Conservation (phyloP, 2,113 vertebrate species). For the Pomatostomus ruficeps region DNA sequence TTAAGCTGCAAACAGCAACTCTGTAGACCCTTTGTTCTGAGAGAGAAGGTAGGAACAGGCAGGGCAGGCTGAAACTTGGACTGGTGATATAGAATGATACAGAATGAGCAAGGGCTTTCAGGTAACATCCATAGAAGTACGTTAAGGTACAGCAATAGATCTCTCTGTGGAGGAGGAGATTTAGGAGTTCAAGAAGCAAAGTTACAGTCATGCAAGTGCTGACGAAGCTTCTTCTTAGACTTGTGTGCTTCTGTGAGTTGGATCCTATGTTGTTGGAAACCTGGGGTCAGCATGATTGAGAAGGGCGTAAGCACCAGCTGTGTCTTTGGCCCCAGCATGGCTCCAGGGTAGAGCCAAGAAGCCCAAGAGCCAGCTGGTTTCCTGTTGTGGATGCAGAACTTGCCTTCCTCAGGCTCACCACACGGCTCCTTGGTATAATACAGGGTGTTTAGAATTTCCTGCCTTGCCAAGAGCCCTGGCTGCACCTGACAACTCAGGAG, state of each 20-base stretch:
- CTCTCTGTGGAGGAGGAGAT: not conserved
- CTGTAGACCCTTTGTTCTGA: not conserved
- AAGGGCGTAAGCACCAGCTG: not conserved
- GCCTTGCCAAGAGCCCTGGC: not conserved
- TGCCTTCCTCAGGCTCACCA: not conserved
- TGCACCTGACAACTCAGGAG: not conserved
- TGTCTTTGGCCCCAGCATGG: not conserved
- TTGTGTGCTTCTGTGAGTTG: accelerated
- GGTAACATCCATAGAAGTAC: not conserved
- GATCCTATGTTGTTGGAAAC: not conserved
- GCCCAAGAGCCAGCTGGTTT: not conserved
- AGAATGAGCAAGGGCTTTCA: not conserved
- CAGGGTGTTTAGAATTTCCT: not conserved
- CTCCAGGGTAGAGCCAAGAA: not conserved
- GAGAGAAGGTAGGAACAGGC: not conserved
- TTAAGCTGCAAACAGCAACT: not conserved
- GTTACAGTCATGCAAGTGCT: not conserved
- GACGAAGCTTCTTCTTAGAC: not conserved
- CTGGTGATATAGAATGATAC: not conserved
- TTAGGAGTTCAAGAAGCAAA: not conserved
- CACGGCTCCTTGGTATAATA: not conserved
- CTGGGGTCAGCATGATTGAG: not conserved
- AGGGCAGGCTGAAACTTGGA: not conserved
- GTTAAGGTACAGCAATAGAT: not conserved
- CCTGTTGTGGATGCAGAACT: not conserved